Evolutionary conservation across 1,140 invertebrate genomes (phyloP).

Genomic region (Bombus breviceps): DNA sequence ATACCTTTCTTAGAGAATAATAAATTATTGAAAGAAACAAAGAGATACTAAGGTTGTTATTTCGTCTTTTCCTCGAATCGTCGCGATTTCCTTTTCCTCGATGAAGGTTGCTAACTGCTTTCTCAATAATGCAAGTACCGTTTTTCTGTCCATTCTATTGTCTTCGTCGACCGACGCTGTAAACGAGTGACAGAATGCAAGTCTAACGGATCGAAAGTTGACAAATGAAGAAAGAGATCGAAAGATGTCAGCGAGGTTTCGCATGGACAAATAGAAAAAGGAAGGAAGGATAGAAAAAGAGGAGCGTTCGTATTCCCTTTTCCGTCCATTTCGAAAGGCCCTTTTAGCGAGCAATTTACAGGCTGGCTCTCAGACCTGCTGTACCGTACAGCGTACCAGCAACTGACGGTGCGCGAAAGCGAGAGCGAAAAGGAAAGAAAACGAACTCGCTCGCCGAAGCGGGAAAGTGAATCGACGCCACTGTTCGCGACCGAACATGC

Average conservation of each 20-base stretch:
- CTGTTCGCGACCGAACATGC: neutral
- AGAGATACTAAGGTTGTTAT: too few species aligned
- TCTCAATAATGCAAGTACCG: too few species aligned
- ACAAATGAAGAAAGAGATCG: neutral
- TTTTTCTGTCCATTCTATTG: too few species aligned
- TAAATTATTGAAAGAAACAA: too few species aligned
- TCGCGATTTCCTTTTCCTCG: too few species aligned
- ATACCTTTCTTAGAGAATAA: too few species aligned
- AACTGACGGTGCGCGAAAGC: constrained; percentile 27
- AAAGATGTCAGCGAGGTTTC: neutral
- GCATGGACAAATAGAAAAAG: neutral
- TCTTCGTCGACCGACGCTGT: neutral
- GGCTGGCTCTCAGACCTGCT: constrained; percentile 22
- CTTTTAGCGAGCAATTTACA: constrained; percentile 35
- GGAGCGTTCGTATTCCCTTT: neutral
- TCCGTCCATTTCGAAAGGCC: constrained; percentile 17
- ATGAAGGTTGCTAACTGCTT: too few species aligned
- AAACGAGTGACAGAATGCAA: neutral
- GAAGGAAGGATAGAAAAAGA: neutral
- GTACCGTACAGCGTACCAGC: neutral
- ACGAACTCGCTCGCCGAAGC: constrained; percentile 16
- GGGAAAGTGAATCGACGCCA: constrained; percentile 34
- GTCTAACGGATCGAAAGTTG: neutral
- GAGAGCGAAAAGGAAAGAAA: constrained; percentile 39
- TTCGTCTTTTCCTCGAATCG: too few species aligned